Base-by-base conservation (phyloP, 1,140 invertebrate genomes). In the Calosoma granatense region DNA sequence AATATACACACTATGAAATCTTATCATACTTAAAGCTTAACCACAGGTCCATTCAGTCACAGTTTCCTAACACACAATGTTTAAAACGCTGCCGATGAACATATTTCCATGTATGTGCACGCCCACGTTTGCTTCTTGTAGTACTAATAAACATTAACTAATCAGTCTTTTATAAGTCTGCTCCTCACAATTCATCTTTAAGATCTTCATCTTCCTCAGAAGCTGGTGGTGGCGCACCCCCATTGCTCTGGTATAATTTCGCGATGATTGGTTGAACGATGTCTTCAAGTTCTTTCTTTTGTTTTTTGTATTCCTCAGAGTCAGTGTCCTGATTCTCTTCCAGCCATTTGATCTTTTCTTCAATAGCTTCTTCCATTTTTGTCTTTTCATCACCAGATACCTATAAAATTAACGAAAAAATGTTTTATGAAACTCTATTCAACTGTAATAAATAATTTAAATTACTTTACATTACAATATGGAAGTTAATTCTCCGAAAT, bases 261-360 rank as follows among this genome's bases (percentile, higher is more conserved):
- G 92, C 86, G 67, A 98, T 96, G 68, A 98, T 98, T 9, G 97
- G 97, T 69, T 98, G 92, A 3, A 97, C 93, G 56, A 97, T 84
- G 64, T 93, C 88, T 72, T 97, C 94, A 9, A 99, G 74, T 68
- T 94, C 88, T 71, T 98, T 99, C 86, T 99, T 99, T 69, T 98
- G 92, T 70, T 90, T 88, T 70, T 96, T 94, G 75, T 92, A 93
- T 54, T 96, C 92, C 67, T 97, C 93, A 0, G 88, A 80, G 51
- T 98, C 94, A 2, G 91, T 89, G 61, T 98, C 95, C 63, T 88
- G 86, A 74, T 99, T 96, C 60, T 90, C 86, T 74, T 99, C 97
- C 36, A 99, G 76, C 97, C 97, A 99, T 70, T 97, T 96, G 67
- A 99, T 98, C 57, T 93, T 90, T 63, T 95, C 93, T 60, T 98